These are phyloP conservation scores for Coluber constrictor DNA, from an alignment of 2,797 vertebrate genomes.

Conservation along the genomic window DNA sequence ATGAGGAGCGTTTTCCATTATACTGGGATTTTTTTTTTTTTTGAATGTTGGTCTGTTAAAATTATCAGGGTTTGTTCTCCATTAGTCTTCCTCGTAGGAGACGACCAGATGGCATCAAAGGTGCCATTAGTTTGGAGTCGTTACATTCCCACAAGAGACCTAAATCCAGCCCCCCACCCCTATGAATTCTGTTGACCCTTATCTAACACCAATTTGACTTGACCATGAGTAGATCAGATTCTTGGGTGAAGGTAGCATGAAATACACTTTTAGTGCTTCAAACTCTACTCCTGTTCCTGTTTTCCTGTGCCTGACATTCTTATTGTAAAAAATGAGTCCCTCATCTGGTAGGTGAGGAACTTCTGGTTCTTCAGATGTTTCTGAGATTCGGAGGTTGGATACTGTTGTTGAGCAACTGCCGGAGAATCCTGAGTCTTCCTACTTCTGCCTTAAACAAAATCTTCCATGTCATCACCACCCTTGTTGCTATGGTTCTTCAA, in stretches of 20 bases:
- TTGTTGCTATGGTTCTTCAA: neutral
- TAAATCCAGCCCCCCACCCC: neutral
- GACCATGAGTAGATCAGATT: neutral
- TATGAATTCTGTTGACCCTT: too few relatives aligned
- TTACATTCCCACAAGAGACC: neutral
- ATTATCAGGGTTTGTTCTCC: neutral
- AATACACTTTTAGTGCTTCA: neutral
- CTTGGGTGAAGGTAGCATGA: neutral
- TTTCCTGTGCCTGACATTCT: too few relatives aligned
- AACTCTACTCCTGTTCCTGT: too few relatives aligned
- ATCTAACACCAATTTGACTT: neutral
- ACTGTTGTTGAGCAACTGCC: neutral
- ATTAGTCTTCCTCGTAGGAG: neutral
- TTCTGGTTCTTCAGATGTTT: neutral
- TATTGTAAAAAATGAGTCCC: too few relatives aligned
- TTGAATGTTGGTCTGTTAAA: neutral
- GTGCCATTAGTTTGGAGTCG: neutral
- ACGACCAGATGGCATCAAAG: neutral
- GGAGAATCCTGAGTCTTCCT: neutral
- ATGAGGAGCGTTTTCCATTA: neutral
- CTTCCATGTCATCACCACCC: neutral
- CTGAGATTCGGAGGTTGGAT: neutral
- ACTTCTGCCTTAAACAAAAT: too few relatives aligned
- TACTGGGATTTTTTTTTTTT: neutral
- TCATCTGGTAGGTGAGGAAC: too few relatives aligned